These are phyloP conservation scores for Drosophila albomicans DNA, from an alignment of 1,140 invertebrate genomes.

Conservation along the genomic window DNA sequence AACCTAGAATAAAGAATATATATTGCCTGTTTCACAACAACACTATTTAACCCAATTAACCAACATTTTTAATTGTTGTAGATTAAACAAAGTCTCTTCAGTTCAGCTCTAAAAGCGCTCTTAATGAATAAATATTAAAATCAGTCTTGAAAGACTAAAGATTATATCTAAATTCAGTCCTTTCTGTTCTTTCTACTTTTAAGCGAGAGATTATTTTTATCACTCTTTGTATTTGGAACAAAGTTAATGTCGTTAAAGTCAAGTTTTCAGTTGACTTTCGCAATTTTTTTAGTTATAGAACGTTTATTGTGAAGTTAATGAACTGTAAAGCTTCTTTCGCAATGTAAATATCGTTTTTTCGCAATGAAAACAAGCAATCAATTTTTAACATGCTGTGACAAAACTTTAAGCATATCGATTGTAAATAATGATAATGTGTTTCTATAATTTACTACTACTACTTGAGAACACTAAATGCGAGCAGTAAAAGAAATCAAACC, in stretches of 20 bases:
- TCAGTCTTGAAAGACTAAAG: not conserved
- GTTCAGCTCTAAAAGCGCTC: not conserved
- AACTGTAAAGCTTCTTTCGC: constrained; percentile 24
- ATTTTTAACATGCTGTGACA: constrained; percentile 41
- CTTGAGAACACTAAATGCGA: constrained; percentile 22
- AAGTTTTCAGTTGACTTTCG: not conserved
- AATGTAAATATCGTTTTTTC: constrained; percentile 27
- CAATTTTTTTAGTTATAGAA: not conserved
- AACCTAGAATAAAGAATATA: no score
- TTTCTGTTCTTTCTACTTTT: not conserved
- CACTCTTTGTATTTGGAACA: not conserved
- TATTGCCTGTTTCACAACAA: not conserved
- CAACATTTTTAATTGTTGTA: not conserved
- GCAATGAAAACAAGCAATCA: not conserved
- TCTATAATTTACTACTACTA: not conserved
- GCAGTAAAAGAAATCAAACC: constrained; percentile 4
- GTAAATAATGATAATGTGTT: constrained; percentile 53
- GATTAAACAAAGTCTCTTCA: not conserved
- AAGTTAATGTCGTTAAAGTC: constrained; percentile 19
- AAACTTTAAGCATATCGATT: constrained; percentile 52
- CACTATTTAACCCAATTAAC: constrained; percentile 7
- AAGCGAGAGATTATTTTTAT: not conserved
- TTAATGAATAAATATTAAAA: not conserved
- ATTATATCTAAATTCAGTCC: not conserved
- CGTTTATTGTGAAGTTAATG: constrained; percentile 34